Conservation (phyloP, 1,140 invertebrate species). For the Lepidostoma basale region DNA sequence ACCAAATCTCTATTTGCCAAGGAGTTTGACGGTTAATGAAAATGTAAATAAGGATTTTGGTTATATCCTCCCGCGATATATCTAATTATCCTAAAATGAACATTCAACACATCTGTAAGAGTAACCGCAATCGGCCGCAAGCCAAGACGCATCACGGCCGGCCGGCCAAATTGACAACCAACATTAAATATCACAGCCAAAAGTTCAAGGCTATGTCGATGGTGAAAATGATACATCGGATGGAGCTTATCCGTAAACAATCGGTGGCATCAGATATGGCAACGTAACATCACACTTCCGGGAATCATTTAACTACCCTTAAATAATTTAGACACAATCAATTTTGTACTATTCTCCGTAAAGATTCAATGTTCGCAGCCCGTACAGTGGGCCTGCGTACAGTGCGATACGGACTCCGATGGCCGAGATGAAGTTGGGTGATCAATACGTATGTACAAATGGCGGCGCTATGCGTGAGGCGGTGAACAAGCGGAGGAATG, state of each 20-base stretch:
- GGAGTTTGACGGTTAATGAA: too few species aligned
- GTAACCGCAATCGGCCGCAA: conserved; percentile 36
- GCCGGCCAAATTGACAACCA: conserved; percentile 46
- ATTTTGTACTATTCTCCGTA: conserved; percentile 43
- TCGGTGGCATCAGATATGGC: conserved; percentile 37
- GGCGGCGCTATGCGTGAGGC: conserved; percentile 11
- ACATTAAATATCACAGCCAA: conserved; percentile 46
- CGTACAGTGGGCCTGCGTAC: not conserved
- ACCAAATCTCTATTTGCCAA: too few species aligned
- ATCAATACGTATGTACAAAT: conserved; percentile 22
- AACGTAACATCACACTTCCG: conserved; percentile 38
- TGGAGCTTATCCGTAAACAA: not conserved
- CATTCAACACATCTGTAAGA: conserved; percentile 17
- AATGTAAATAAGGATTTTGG: conserved; percentile 14
- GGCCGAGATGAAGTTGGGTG: conserved; percentile 20
- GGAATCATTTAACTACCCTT: conserved; percentile 40
- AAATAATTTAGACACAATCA: conserved; percentile 46
- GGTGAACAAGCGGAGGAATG: conserved; percentile 35
- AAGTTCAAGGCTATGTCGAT: conserved; percentile 45
- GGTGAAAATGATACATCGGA: conserved; percentile 38
- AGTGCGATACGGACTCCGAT: conserved; percentile 1
- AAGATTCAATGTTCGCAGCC: conserved; percentile 24
- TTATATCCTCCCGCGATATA: not conserved
- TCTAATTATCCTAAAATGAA: conserved; percentile 15
- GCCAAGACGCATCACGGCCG: conserved; percentile 42